Evolutionary conservation across 2,888 invertebrate genomes (phyloP).

Genomic region (Hypselothyrea guttata): DNA sequence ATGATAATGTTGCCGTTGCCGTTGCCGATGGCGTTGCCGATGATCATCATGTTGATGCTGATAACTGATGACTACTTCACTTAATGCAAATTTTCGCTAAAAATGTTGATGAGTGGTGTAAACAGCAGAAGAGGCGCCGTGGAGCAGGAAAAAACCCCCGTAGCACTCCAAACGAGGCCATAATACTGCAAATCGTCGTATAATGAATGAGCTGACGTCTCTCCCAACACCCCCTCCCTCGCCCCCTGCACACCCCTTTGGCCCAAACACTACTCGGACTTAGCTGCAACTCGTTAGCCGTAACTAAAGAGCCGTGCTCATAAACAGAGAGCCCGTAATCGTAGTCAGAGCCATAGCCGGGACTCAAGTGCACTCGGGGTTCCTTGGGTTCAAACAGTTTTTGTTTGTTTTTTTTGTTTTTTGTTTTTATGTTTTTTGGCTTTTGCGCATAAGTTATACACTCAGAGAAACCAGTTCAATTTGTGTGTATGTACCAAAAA

Average conservation of each 20-base stretch:
- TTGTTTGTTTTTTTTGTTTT: no score
- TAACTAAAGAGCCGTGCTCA: conserved; percentile 36
- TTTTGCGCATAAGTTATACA: conserved; percentile 11
- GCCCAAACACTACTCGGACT: conserved; percentile 15
- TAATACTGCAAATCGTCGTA: conserved; percentile 71
- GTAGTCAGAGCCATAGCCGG: conserved; percentile 44
- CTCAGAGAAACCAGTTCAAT: background rate
- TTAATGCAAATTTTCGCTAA: conserved; percentile 73
- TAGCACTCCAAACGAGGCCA: conserved; percentile 68
- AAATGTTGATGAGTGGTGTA: conserved; percentile 58
- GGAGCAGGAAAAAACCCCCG: conserved; percentile 11
- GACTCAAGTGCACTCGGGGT: conserved; percentile 47
- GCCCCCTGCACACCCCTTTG: background rate
- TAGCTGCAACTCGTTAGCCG: conserved; percentile 59
- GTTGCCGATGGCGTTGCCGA: no score
- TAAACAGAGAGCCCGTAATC: conserved; percentile 21
- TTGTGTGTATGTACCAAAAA: background rate
- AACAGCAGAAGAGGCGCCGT: conserved; percentile 26
- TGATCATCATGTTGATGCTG: conserved; percentile 51
- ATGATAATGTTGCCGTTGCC: conserved; percentile 23
- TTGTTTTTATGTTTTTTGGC: background rate
- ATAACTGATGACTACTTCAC: conserved; percentile 78
- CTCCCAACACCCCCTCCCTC: background rate
- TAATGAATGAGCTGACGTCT: conserved; percentile 66
- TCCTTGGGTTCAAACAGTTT: conserved; percentile 18